These are phyloP conservation scores for Goniozus legneri DNA, from an alignment of 1,140 invertebrate species.

Conservation along the genomic window DNA sequence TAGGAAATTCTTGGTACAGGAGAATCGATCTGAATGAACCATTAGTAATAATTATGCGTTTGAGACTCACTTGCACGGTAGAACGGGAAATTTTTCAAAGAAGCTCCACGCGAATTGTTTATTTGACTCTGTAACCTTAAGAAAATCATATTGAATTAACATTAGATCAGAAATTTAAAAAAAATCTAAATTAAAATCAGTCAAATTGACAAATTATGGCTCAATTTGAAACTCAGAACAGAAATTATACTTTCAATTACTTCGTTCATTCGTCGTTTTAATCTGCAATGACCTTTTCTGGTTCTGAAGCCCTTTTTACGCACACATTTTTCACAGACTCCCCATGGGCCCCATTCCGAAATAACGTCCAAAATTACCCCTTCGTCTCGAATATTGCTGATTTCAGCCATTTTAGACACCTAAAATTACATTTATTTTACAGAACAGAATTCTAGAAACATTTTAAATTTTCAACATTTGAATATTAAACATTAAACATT, in stretches of 20 bases:
- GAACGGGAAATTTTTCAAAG: constrained; percentile 31
- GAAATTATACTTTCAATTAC: constrained; percentile 15
- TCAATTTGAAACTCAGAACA: constrained; percentile 1
- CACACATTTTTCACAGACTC: constrained; percentile 38
- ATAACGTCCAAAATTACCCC: constrained; percentile 41
- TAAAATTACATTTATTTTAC: constrained; percentile 11
- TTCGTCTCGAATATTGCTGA: constrained; percentile 33
- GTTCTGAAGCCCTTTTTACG: constrained; percentile 32
- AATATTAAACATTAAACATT: too few relatives aligned
- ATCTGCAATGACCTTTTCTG: constrained; percentile 34
- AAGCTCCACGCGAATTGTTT: constrained; percentile 18
- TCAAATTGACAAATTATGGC: too few relatives aligned
- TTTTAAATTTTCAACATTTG: constrained; percentile 1
- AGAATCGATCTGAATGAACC: constrained; percentile 38
- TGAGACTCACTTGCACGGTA: constrained; percentile 40
- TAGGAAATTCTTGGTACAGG: constrained; percentile 47
- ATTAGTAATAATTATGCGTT: neutral
- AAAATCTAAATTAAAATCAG: too few relatives aligned
- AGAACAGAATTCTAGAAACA: neutral
- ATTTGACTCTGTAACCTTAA: neutral
- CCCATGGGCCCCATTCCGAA: constrained; percentile 42
- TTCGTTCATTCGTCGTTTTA: constrained; percentile 33
- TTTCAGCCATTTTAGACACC: constrained; percentile 39
- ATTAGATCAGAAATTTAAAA: too few relatives aligned
- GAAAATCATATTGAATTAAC: too few relatives aligned